Base-by-base conservation (phyloP, 2,888 invertebrate species). In the Caenorhabditis macrosperma region DNA sequence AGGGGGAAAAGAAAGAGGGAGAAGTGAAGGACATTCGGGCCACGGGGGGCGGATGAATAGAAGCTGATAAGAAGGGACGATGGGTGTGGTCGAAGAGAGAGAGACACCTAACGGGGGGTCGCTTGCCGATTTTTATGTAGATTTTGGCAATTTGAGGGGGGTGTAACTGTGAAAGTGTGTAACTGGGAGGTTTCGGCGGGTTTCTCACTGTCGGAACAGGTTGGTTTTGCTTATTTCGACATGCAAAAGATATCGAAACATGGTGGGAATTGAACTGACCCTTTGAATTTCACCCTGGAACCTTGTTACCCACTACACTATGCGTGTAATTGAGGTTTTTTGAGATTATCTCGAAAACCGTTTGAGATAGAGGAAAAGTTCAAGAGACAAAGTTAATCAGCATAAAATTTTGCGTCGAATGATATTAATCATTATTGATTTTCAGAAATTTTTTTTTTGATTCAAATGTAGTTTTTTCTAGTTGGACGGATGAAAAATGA, bases 1-100 rank as follows among this genome's bases (percentile, higher is more conserved):
- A 52, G 30, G n/a, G n/a, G n/a, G 54, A 46, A 74, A 41, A 61
- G 52, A 54, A 64, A 54, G 44, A 67, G 48, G 50, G 33, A 50
- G 26, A 35, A 55, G 17, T 38, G 33, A 72, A 63, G 72, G 57
- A 46, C 33, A 55, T 44, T 33, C 33, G 35, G 52, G 50, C 9
- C 50, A 57, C 60, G 61, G 66, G 54, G 59, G 33, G 26, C 17
- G 28, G 64, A 54, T 30, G 64, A 50, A 76, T 61, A 55, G 59
- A 59, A 60, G 35, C 57, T 61, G 57, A 55, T 55, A 67, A 66
- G 52, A 30, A 57, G 66, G 17, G 28, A 46, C 38, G 48, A 52
- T 50, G 63, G 44, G 57, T 33, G 60, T 24, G 64, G 61, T 46
- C 12, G 17, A 46, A 33, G 15, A n/a, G n/a, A n/a, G 41, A 57